These are phyloP conservation scores for Bos indicus DNA, from an alignment of 2,113 vertebrate genomes.

Conservation along the genomic window DNA sequence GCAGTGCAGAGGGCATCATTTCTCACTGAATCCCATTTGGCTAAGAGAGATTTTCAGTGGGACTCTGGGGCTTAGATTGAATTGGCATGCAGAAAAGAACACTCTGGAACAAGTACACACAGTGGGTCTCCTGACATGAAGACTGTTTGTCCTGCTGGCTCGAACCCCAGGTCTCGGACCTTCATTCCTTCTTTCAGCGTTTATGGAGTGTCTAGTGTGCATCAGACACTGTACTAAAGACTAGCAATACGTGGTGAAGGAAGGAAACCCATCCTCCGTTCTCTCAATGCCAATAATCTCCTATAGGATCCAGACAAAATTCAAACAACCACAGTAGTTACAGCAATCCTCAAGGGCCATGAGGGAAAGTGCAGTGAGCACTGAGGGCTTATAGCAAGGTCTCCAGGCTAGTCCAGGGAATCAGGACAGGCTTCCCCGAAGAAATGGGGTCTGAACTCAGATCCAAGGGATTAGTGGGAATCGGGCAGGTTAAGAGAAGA, in stretches of 20 bases:
- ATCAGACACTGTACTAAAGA: too few species aligned
- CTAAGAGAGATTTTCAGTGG: background rate
- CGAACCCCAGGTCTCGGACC: too few species aligned
- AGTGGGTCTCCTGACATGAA: background rate
- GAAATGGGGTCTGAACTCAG: background rate
- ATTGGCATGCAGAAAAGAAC: background rate
- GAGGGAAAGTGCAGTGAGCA: background rate
- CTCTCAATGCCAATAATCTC: background rate
- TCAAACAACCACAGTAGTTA: background rate
- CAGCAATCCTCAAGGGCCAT: fast-evolving
- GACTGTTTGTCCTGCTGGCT: background rate
- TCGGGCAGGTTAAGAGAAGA: background rate
- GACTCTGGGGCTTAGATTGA: background rate
- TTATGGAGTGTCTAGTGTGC: too few species aligned
- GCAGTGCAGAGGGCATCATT: background rate
- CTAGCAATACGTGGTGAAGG: fast-evolving
- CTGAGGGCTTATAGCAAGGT: fast-evolving
- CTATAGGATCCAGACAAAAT: fast-evolving
- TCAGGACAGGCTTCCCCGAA: background rate
- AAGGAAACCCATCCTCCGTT: background rate
- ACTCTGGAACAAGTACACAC: background rate
- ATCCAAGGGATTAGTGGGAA: fast-evolving
- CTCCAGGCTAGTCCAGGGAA: background rate
- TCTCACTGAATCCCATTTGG: background rate
- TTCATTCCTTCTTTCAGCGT: background rate